Evolutionary conservation across 2,888 invertebrate genomes (phyloP).

Genomic region (Diadegma fenestrale): DNA sequence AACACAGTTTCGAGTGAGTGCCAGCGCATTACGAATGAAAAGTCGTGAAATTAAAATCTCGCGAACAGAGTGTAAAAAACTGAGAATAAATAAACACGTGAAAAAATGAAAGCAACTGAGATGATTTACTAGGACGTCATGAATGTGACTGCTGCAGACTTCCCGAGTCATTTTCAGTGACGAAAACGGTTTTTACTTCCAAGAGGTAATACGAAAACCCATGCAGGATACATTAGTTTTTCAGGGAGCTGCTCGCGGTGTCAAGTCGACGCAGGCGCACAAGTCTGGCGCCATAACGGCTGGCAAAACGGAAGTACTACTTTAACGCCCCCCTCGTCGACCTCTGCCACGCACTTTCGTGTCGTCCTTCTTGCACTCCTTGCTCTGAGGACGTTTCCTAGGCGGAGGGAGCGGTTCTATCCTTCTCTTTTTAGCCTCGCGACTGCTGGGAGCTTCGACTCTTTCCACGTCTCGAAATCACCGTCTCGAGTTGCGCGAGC

Average conservation of each 20-base stretch:
- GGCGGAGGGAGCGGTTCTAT: slow-evolving; percentile 51
- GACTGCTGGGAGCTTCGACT: slow-evolving; percentile 65
- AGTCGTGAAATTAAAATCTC: background rate
- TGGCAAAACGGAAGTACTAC: slow-evolving; percentile 83
- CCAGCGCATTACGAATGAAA: background rate
- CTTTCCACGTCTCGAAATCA: slow-evolving; percentile 77
- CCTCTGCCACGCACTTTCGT: slow-evolving; percentile 66
- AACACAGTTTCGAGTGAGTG: slow-evolving; percentile 47
- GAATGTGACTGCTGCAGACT: background rate
- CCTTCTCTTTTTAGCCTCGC: slow-evolving; percentile 39
- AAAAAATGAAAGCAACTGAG: background rate
- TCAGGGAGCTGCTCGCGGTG: slow-evolving; percentile 35
- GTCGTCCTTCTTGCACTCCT: slow-evolving; percentile 52
- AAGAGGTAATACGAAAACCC: slow-evolving; percentile 7
- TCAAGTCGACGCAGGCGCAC: slow-evolving; percentile 63
- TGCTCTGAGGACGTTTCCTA: slow-evolving; percentile 38
- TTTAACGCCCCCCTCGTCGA: slow-evolving; percentile 79
- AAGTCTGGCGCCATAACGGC: slow-evolving; percentile 80
- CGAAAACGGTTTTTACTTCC: slow-evolving; percentile 10
- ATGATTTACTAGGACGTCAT: background rate
- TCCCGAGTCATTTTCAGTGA: background rate
- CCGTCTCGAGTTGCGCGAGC: slow-evolving; percentile 81
- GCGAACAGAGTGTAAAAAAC: background rate
- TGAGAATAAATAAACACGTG: background rate
- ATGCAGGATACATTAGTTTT: slow-evolving; percentile 9